Evolutionary conservation across 2,888 invertebrate genomes (phyloP).

Genomic region (Villa cingulata): DNA sequence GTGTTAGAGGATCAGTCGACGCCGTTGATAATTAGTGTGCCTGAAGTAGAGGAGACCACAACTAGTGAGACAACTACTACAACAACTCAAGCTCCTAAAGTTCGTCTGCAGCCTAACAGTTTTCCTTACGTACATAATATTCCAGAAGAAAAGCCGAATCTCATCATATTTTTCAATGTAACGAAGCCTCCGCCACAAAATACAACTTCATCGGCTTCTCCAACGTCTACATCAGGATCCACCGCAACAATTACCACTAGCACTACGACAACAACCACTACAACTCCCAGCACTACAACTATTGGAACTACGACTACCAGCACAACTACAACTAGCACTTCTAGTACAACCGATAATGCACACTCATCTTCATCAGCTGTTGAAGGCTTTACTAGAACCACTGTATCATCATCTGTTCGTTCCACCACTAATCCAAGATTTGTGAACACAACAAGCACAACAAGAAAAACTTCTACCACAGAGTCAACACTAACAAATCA

Average conservation of each 20-base stretch:
- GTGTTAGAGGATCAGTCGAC: constrained; percentile 17
- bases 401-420: constrained; percentile 37
- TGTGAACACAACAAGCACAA: constrained; percentile 6
- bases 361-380: constrained; percentile 15
- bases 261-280: constrained; percentile 30
- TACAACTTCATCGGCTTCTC: constrained; percentile 31
- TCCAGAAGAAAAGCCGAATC: constrained; percentile 29
- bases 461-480: constrained; percentile 3
- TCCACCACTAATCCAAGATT: constrained; percentile 26
- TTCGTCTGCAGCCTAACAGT: background rate
- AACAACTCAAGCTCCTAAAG: background rate
- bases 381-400: constrained; percentile 27
- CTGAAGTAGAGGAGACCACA: constrained; percentile 24
- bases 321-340: constrained; percentile 15
- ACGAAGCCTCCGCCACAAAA: constrained; percentile 24
- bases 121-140: background rate
- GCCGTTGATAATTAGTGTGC: constrained; percentile 28
- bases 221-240: no score
- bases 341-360: constrained; percentile 14
- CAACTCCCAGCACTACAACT: constrained; percentile 20
- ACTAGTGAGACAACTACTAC: constrained; percentile 18
- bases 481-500: constrained; percentile 2
- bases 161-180: constrained; percentile 31
- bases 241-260: constrained; percentile 17
- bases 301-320: constrained; percentile 16